A percentile compares a stretch with the other conserved stretches of the same genome.
These are phyloP conservation scores for Protosalanx chinensis DNA, from an alignment of 2,797 vertebrate genomes.

Conservation along the genomic window DNA sequence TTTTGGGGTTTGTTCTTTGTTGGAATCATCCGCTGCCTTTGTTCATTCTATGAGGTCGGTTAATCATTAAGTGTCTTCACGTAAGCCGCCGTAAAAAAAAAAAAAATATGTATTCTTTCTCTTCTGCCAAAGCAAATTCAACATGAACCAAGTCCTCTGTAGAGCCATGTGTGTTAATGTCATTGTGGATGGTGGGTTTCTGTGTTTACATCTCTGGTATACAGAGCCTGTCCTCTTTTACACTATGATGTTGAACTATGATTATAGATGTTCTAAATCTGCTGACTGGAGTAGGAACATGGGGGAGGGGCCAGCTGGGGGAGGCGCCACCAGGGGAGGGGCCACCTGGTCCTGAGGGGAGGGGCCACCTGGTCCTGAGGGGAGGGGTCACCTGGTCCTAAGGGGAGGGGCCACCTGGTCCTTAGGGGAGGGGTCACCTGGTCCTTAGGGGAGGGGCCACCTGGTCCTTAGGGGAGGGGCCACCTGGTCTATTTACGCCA, in stretches of 20 bases:
- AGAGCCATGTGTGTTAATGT: slow-evolving; percentile 16
- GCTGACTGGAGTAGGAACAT: slow-evolving; percentile 10
- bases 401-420: too few relatives aligned
- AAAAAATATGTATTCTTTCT: slow-evolving; percentile 45
- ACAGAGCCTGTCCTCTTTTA: slow-evolving; percentile 26
- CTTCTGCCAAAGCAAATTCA: slow-evolving; percentile 64
- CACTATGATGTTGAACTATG: slow-evolving; percentile 35
- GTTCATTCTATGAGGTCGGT: slow-evolving; percentile 39
- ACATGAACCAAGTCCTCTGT: slow-evolving; percentile 43
- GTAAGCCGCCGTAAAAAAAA: slow-evolving; percentile 35
- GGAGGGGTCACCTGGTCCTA: too few relatives aligned
- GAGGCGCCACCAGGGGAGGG: too few relatives aligned
- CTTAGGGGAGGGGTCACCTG: too few relatives aligned
- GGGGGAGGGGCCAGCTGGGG: slow-evolving; percentile 6
- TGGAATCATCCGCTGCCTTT: slow-evolving; percentile 55
- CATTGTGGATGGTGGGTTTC: slow-evolving; percentile 30
- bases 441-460: slow-evolving; percentile 5
- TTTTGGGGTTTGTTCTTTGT: slow-evolving; percentile 30
- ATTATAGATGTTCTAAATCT: slow-evolving; percentile 6
- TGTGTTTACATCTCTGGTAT: slow-evolving; percentile 29
- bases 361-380: too few relatives aligned
- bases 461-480: too few relatives aligned
- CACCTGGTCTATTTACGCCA: slow-evolving; percentile 20
- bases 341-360: too few relatives aligned
- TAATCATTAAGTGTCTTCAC: slow-evolving; percentile 37